phyloP scores from a whole-genome alignment of 2,797 vertebrate genomes.

The Garrulus glandarius region DNA sequence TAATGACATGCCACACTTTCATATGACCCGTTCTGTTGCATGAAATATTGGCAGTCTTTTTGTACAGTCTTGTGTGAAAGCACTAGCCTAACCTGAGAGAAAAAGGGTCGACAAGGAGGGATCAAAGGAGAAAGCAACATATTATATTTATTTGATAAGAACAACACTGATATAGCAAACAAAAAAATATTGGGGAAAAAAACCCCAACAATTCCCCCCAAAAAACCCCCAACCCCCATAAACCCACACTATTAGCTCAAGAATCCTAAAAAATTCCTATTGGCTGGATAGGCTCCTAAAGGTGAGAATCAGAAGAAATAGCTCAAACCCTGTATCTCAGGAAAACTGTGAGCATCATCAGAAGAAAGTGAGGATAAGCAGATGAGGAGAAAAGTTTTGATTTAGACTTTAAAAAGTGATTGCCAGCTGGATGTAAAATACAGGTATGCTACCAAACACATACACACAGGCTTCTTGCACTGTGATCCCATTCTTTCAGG shows the following conservation, averaged over 20 bases:
- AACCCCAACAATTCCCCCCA: neutral
- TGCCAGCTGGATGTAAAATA: neutral
- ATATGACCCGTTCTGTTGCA: neutral
- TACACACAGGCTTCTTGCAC: neutral
- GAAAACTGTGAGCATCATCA: neutral
- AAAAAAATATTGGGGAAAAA: neutral
- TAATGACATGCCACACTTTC: neutral
- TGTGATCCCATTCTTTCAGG: neutral
- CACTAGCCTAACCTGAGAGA: neutral
- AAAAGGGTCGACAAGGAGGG: neutral
- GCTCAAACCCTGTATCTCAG: neutral
- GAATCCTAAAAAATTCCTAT: neutral
- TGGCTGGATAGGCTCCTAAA: neutral
- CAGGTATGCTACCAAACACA: neutral
- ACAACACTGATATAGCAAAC: neutral
- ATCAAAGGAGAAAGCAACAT: neutral
- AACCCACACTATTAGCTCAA: neutral
- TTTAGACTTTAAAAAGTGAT: neutral
- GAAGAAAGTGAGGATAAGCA: neutral
- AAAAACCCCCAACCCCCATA: neutral
- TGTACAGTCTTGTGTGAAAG: neutral
- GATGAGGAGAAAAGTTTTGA: neutral
- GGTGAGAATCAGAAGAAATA: neutral
- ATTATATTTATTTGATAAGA: neutral
- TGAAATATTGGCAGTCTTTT: neutral